Evolutionary conservation across 1,140 invertebrate species (phyloP).

Genomic region (Artemia franciscana): DNA sequence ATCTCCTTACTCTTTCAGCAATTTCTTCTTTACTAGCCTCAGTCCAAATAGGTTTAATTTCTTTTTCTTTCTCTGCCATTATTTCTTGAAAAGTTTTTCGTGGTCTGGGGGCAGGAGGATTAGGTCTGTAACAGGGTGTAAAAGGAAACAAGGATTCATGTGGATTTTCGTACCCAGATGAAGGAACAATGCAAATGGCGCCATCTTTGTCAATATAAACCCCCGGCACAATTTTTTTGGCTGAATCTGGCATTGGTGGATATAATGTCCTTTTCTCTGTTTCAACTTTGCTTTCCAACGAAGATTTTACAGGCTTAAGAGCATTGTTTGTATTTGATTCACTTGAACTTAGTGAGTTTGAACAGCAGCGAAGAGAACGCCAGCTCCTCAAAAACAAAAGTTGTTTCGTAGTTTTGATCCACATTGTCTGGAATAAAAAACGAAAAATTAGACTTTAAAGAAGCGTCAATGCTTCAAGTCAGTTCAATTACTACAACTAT

Average conservation of each 20-base stretch:
- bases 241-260: neutral
- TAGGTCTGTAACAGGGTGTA: neutral
- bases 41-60: neutral
- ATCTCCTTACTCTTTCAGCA: neutral
- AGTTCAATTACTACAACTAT: no score
- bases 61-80: neutral
- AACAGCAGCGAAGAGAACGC: no score
- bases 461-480: no score
- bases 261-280: no score
- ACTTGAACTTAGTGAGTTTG: no score
- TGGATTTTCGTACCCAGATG: neutral
- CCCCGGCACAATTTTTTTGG: neutral
- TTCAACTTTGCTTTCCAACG: no score
- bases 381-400: no score
- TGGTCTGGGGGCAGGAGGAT: neutral
- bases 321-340: no score
- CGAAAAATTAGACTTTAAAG: no score
- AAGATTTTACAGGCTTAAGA: no score
- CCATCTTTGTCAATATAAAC: neutral
- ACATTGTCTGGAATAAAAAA: no score
- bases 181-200: neutral
- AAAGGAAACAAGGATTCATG: neutral
- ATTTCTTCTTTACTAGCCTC: neutral
- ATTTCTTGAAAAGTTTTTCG: neutral
- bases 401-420: no score